phyloP scores from a whole-genome alignment of 2,888 invertebrate genomes.

The Drosophila prostipennis region DNA sequence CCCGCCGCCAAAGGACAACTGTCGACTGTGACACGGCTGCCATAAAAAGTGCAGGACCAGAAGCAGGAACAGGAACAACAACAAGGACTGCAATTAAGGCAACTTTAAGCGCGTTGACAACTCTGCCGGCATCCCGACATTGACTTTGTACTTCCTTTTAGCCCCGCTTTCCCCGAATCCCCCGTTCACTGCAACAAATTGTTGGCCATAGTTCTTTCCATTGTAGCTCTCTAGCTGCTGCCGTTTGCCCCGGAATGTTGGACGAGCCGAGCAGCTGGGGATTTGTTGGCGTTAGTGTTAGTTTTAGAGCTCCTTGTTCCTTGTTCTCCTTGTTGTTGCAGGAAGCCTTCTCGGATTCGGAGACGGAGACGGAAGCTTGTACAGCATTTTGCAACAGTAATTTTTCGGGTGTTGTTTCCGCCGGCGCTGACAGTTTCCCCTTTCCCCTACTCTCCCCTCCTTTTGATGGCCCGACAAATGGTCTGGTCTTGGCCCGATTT shows the following conservation, averaged over 20 bases:
- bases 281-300: slow-evolving; percentile 58
- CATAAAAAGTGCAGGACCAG: slow-evolving; percentile 54
- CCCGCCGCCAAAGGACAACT: slow-evolving; percentile 49
- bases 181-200: slow-evolving; percentile 62
- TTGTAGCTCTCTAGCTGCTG: slow-evolving; percentile 36
- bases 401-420: slow-evolving; percentile 79
- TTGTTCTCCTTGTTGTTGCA: slow-evolving; percentile 45
- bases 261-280: slow-evolving; percentile 61
- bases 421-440: slow-evolving; percentile 69
- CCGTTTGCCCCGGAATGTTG: slow-evolving; percentile 44
- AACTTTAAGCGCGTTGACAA: slow-evolving; percentile 75
- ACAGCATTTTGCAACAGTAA: slow-evolving; percentile 74
- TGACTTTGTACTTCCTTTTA: slow-evolving; percentile 60
- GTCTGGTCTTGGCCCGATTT: slow-evolving; percentile 32
- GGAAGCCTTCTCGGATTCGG: slow-evolving; percentile 58
- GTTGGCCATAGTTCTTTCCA: slow-evolving; percentile 63
- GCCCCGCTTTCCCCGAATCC: neutral
- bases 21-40: slow-evolving; percentile 57
- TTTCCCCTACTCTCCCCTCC: neutral
- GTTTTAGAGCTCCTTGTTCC: slow-evolving; percentile 34
- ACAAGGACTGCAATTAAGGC: slow-evolving; percentile 73
- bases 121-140: slow-evolving; percentile 64
- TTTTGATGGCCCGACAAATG: slow-evolving; percentile 48
- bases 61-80: slow-evolving; percentile 24
- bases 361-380: slow-evolving; percentile 72